Evolutionary conservation across 1,140 invertebrate genomes (phyloP).

Genomic region (Gerris buenoi): DNA sequence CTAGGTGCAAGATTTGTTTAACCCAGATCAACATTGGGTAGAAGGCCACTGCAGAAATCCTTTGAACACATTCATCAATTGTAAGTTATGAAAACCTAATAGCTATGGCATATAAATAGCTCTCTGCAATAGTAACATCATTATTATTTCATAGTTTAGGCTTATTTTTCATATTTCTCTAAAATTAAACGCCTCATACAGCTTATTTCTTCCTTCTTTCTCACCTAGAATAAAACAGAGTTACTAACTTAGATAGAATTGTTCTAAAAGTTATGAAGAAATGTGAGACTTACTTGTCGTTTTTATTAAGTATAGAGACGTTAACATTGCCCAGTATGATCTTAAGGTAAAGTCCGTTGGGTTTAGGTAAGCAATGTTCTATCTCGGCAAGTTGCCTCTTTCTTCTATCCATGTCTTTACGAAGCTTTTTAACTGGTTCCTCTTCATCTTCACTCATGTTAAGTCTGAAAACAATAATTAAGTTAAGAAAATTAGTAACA

Average conservation of each 20-base stretch:
- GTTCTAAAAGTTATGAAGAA: background rate
- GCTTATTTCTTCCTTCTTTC: no score
- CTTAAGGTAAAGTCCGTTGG: constrained; percentile 75
- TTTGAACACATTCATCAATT: no score
- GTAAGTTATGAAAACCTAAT: no score
- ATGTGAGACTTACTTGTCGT: constrained; percentile 65
- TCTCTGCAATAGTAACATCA: no score
- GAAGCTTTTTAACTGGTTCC: constrained; percentile 31
- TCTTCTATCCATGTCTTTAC: constrained; percentile 57
- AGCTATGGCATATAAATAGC: no score
- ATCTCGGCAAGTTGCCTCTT: constrained; percentile 68
- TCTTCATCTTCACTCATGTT: constrained; percentile 15
- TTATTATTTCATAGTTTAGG: no score
- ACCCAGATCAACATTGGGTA: no score
- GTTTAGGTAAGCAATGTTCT: constrained; percentile 69
- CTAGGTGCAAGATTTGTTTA: no score
- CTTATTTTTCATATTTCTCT: no score
- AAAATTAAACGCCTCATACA: no score
- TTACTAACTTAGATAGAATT: background rate
- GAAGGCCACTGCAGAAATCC: no score
- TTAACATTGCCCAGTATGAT: constrained; percentile 93
- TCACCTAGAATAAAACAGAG: background rate
- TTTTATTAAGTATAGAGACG: constrained; percentile 92
- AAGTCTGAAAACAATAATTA: constrained; percentile 13
- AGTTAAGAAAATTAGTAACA: no score